Evolutionary conservation across 2,797 vertebrate genomes (phyloP).

Genomic region (Mastacembelus armatus): DNA sequence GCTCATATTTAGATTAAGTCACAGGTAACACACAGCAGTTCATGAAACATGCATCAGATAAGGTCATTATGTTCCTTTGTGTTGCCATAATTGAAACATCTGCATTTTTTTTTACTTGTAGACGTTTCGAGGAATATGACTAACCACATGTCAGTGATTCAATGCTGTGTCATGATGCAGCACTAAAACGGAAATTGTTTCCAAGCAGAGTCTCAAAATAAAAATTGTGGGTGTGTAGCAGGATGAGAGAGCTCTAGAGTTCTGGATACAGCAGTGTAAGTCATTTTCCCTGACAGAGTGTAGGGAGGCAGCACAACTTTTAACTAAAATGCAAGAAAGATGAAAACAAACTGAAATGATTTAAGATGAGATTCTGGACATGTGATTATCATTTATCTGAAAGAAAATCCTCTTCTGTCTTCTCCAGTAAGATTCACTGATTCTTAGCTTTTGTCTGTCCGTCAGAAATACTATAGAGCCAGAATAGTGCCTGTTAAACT

Average conservation of each 20-base stretch:
- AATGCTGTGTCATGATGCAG: constrained; percentile 15
- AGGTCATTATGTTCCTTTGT: background rate
- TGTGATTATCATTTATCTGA: background rate
- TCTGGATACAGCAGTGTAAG: constrained; percentile 9
- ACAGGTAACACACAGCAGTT: background rate
- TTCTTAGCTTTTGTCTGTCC: background rate
- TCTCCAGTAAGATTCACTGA: background rate
- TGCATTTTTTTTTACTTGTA: background rate
- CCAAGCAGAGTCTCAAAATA: constrained; percentile 40
- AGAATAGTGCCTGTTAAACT: too few species aligned
- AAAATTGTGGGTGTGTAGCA: constrained; percentile 36
- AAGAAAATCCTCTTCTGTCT: background rate
- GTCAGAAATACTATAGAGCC: too few species aligned
- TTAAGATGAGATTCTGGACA: background rate
- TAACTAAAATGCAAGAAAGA: background rate
- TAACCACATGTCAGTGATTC: constrained; percentile 2
- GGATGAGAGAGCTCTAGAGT: constrained; percentile 3
- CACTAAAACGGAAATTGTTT: constrained; percentile 12
- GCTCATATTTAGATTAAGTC: too few species aligned
- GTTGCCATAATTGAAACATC: background rate
- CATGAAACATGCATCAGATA: too few species aligned
- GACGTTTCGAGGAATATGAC: background rate
- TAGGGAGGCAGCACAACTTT: background rate
- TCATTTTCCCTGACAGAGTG: background rate
- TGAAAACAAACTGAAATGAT: background rate